Evolutionary conservation across 2,797 vertebrate species (phyloP), one percentile per base, ranked within the genome.

Genomic region (Orientallactaga sibirica): DNA sequence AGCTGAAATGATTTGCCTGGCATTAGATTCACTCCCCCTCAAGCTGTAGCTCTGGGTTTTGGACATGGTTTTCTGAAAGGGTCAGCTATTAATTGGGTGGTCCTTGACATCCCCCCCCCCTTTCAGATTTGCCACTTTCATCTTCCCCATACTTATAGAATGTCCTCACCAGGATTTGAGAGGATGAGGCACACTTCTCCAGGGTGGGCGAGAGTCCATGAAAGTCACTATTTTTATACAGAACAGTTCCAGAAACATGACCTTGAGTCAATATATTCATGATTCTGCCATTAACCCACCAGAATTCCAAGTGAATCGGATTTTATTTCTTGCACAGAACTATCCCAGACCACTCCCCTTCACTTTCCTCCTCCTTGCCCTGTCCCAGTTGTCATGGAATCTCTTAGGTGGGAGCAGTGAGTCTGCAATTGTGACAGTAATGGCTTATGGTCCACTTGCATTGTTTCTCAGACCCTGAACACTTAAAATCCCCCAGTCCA

Each of bases 291-390:
- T 73, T 70, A 70, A 70, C 67, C 43, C 83, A 88, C 2, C 8
- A 74, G 89, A 90, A 91, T 86, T 67, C 48, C 75, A 92, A 62
- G 82, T 29, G 58, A 86, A 41, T 27, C 33, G 66, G 27, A 74
- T 67, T 90, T 79, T 25, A 90, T 64, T 88, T 73, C 58, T 89
- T 73, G 52, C 52, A 90, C n/a, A 71, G 66, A 92, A 74, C 33
- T 20, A 68, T 25, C 14, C 71, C 81, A 86, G 78, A 77, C 9
- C 27, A 48, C 85, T 70, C 29, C 64, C 78, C 25, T 55, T 76
- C 80, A 29, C 41, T 29, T 33, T 80, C n/a, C n/a, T 75, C 66
- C 16, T 43, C 1, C 16, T 43, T 1, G 2, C 4, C 70, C 22
- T 22, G 37, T 37, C 27, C 29, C 22, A 76, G 7, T 0, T 58